phyloP scores from a whole-genome alignment of 2,113 vertebrate genomes.

The Neotragus moschatus region DNA sequence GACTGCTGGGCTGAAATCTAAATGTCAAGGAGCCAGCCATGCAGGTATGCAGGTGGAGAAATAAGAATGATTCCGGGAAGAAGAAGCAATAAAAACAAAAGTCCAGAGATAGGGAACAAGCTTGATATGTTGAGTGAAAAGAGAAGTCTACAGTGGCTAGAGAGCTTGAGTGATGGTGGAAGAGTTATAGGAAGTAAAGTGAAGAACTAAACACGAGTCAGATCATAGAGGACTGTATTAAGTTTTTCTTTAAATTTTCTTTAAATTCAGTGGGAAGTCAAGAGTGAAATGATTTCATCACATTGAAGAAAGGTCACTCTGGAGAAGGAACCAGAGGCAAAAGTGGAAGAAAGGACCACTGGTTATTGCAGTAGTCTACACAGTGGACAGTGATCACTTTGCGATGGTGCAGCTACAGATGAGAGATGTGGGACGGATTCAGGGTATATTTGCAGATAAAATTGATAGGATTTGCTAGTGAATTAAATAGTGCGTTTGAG shows the following conservation, averaged over 20 bases:
- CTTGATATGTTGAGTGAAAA: background rate
- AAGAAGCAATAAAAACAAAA: background rate
- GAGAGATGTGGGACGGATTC: background rate
- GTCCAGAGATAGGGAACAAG: background rate
- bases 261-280: background rate
- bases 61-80: background rate
- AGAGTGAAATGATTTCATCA: background rate
- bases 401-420: background rate
- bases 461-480: background rate
- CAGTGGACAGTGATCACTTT: background rate
- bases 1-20: background rate
- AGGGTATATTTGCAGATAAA: background rate
- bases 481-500: background rate
- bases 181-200: background rate
- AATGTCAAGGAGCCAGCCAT: background rate
- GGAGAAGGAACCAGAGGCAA: background rate
- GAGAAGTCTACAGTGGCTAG: background rate
- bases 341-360: background rate
- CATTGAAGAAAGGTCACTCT: background rate
- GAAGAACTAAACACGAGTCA: background rate
- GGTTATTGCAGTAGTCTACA: background rate
- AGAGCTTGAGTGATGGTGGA: background rate
- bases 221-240: background rate
- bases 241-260: background rate
- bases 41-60: background rate